A percentile compares a stretch with the other conserved stretches of the same genome.
Evolutionary conservation across 2,888 invertebrate species (phyloP).

Genomic region (Prosapia bicincta): DNA sequence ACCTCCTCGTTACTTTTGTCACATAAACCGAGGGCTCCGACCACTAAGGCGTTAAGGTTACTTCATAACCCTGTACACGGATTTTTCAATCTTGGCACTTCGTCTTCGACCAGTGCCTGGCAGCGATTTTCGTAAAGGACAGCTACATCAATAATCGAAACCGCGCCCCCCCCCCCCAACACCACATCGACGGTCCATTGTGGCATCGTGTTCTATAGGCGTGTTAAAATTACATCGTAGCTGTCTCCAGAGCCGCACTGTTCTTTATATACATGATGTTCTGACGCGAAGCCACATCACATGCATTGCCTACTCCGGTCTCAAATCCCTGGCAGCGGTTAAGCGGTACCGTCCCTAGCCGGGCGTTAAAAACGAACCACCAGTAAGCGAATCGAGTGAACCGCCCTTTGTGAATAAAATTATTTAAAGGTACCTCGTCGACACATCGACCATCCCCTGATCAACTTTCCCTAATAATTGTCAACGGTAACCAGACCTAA

Average conservation of each 20-base stretch:
- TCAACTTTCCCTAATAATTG: slow-evolving; percentile 38
- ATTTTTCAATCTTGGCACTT: slow-evolving; percentile 35
- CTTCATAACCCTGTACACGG: slow-evolving; percentile 26
- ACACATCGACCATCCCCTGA: slow-evolving; percentile 39
- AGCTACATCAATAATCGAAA: slow-evolving; percentile 41
- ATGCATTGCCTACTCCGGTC: no score
- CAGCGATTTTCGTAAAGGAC: slow-evolving; percentile 42
- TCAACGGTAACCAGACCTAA: no score
- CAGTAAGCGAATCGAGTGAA: slow-evolving; percentile 44
- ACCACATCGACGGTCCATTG: neutral
- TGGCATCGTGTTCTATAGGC: slow-evolving; percentile 38
- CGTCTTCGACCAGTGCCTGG: slow-evolving; percentile 36
- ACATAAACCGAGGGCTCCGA: slow-evolving; percentile 43
- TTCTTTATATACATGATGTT: slow-evolving; percentile 44
- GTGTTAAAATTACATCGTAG: slow-evolving; percentile 39
- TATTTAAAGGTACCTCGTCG: slow-evolving; percentile 37
- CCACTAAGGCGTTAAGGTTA: slow-evolving; percentile 40
- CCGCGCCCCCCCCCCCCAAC: neutral
- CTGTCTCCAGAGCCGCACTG: slow-evolving; percentile 42
- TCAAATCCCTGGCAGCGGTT: slow-evolving; percentile 37
- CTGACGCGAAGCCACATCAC: slow-evolving; percentile 38
- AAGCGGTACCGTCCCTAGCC: slow-evolving; percentile 42
- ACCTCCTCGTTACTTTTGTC: slow-evolving; percentile 40
- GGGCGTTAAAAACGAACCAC: slow-evolving; percentile 45
- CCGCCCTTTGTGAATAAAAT: slow-evolving; percentile 39